phyloP scores from a whole-genome alignment of 2,888 invertebrate genomes.

The Temnothorax rugatulus region DNA sequence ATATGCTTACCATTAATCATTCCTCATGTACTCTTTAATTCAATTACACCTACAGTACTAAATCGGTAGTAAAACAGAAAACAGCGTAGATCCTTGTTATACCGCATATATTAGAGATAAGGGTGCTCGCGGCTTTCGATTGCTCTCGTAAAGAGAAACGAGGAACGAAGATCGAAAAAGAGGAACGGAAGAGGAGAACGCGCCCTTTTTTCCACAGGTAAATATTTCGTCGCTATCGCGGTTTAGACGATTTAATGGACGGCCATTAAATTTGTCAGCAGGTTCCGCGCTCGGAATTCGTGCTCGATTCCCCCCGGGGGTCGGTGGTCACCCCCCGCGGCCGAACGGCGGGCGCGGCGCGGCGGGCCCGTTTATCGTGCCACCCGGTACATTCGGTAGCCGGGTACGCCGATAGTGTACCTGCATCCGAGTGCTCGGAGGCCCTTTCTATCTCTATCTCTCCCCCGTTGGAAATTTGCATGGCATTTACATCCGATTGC shows the following conservation, averaged over 20 bases:
- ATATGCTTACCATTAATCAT: neutral
- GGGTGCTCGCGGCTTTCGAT: neutral
- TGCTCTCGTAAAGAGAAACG: slow-evolving; percentile 1
- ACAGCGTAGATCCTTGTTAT: neutral
- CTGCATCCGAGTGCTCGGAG: slow-evolving; percentile 62
- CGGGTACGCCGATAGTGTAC: slow-evolving; percentile 66
- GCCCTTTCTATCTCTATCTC: slow-evolving; percentile 58
- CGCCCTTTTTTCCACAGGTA: slow-evolving; percentile 67
- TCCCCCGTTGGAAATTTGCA: slow-evolving; percentile 79
- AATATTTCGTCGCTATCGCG: slow-evolving; percentile 71
- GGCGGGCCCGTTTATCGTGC: slow-evolving; percentile 65
- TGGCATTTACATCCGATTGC: slow-evolving; percentile 83
- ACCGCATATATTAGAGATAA: neutral
- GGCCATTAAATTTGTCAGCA: slow-evolving; percentile 73
- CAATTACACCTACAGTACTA: neutral
- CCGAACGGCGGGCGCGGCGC: neutral
- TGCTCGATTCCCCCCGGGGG: slow-evolving; percentile 33
- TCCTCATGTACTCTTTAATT: neutral
- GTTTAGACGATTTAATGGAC: slow-evolving; percentile 58
- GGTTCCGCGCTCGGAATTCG: slow-evolving; percentile 68
- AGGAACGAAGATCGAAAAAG: slow-evolving; percentile 16
- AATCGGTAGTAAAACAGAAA: neutral
- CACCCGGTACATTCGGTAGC: slow-evolving; percentile 74
- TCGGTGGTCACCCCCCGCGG: slow-evolving; percentile 53
- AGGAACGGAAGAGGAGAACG: neutral